phyloP scores from a whole-genome alignment of 2,113 vertebrate genomes.

The Notiomystis cincta region DNA sequence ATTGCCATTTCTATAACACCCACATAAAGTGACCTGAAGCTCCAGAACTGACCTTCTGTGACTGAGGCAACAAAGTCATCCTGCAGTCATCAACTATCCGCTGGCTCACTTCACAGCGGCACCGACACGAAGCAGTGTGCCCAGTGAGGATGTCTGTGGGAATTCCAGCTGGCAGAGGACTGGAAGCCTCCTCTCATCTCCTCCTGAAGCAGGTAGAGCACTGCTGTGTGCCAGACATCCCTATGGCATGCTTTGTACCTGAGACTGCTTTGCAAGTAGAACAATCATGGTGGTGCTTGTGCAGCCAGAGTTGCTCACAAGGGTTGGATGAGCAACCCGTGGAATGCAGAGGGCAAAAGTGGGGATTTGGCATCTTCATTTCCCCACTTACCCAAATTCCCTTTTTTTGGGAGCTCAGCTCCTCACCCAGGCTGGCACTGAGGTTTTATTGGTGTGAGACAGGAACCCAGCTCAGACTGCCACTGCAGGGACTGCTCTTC shows the following conservation, averaged over 20 bases:
- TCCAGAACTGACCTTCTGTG: not conserved
- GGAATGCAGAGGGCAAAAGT: not conserved
- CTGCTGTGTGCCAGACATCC: not conserved
- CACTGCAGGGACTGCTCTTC: not conserved
- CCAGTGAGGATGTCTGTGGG: not conserved
- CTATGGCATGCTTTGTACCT: not conserved
- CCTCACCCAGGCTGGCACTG: not conserved
- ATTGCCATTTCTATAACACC: not conserved
- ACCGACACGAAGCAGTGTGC: fast-evolving
- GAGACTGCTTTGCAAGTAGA: not conserved
- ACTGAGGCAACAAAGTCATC: not conserved
- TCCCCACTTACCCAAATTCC: not conserved
- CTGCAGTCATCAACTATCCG: not conserved
- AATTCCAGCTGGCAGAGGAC: not conserved
- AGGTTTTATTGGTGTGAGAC: constrained; percentile 8
- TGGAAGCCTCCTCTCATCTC: not conserved
- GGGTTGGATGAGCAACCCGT: not conserved
- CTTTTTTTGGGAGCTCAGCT: not conserved
- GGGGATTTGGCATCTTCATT: not conserved
- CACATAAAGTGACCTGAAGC: not conserved
- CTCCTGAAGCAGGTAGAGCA: not conserved
- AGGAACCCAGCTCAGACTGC: not conserved
- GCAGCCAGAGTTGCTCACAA: not conserved
- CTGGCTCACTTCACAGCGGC: fast-evolving
- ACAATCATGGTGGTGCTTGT: not conserved